A percentile compares a stretch with the other conserved stretches of the same genome.
These are phyloP conservation scores for Triplophysa rosa DNA, from an alignment of 2,113 vertebrate species.

Conservation along the genomic window DNA sequence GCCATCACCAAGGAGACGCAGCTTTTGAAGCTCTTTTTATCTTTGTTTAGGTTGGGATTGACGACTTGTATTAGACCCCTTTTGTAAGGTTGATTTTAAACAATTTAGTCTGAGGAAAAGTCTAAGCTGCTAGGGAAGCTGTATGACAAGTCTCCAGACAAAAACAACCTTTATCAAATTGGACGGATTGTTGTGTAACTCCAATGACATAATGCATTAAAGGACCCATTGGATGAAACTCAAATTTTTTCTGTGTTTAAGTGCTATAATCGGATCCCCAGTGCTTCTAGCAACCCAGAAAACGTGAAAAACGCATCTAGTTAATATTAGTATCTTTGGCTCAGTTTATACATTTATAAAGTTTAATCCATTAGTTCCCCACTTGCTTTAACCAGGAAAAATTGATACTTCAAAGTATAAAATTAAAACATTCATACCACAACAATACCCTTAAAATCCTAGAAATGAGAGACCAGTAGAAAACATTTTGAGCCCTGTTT, in stretches of 20 bases:
- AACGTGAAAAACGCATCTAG: too few relatives aligned
- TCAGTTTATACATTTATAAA: too few relatives aligned
- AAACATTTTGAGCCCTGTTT: neutral
- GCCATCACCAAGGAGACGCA: conserved; percentile 33
- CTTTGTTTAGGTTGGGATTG: neutral
- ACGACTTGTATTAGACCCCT: neutral
- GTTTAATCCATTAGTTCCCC: neutral
- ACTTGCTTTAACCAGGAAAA: neutral
- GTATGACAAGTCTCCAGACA: neutral
- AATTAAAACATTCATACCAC: neutral
- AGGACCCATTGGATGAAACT: too few relatives aligned
- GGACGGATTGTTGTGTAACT: neutral
- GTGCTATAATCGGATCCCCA: too few relatives aligned
- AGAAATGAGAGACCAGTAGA: neutral
- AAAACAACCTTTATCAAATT: neutral
- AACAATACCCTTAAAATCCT: neutral
- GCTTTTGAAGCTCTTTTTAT: neutral
- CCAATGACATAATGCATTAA: too few relatives aligned
- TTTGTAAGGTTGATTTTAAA: neutral
- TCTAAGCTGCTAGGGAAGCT: neutral
- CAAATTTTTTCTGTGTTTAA: too few relatives aligned
- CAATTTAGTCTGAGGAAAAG: neutral
- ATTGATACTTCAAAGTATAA: too few relatives aligned
- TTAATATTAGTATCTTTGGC: too few relatives aligned
- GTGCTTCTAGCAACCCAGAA: too few relatives aligned